These are phyloP conservation scores for Volucella zonaria DNA, from an alignment of 2,888 invertebrate genomes.

Conservation along the genomic window DNA sequence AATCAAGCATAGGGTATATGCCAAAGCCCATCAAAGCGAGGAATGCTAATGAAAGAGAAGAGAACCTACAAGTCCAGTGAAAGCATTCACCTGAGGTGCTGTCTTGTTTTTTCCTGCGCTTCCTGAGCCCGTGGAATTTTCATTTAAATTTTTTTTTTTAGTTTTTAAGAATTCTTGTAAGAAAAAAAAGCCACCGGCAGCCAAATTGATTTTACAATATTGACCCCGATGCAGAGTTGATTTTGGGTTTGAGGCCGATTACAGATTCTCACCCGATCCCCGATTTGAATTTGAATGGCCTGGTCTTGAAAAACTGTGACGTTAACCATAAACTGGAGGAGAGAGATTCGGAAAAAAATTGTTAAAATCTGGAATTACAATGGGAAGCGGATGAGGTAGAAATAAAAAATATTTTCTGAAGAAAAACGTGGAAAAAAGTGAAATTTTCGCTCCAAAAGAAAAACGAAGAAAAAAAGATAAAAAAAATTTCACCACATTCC, in stretches of 20 bases:
- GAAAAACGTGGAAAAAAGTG: conserved; percentile 61
- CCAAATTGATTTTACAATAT: conserved; percentile 6
- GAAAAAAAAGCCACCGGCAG: conserved; percentile 5
- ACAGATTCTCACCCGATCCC: not conserved
- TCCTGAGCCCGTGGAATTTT: conserved; percentile 10
- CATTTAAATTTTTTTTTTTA: not conserved
- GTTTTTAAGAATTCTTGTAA: not conserved
- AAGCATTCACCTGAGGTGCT: conserved; percentile 30
- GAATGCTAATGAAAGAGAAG: conserved; percentile 1
- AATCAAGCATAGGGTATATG: not conserved
- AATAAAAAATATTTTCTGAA: conserved; percentile 27
- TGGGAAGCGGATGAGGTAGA: conserved; percentile 6
- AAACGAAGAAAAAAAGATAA: conserved; percentile 25
- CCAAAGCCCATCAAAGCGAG: conserved; percentile 1
- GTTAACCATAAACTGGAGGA: not conserved
- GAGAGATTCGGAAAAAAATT: not conserved
- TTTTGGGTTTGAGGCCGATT: conserved; percentile 2
- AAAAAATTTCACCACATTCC: conserved; percentile 44
- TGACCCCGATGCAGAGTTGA: not conserved
- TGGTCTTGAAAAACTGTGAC: not conserved
- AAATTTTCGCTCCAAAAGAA: conserved; percentile 51
- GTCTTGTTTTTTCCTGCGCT: conserved; percentile 11
- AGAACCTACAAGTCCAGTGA: conserved; percentile 32
- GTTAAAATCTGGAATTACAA: conserved; percentile 4
- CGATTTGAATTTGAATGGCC: conserved; percentile 6